A percentile compares a stretch with the other conserved stretches of the same genome.
phyloP scores from a whole-genome alignment of 2,888 invertebrate genomes.

The Neuroscelio doddi region DNA sequence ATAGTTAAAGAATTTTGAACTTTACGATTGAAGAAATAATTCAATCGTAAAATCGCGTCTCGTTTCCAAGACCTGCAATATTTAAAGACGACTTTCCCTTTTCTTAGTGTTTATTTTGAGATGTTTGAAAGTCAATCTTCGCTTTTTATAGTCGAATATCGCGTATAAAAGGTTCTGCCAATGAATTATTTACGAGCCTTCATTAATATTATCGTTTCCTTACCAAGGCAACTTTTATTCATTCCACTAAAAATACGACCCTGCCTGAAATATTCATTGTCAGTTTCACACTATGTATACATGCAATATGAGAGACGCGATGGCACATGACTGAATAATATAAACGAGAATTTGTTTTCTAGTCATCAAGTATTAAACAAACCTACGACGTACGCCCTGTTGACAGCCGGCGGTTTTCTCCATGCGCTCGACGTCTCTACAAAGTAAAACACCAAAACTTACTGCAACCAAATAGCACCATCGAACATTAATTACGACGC shows the following conservation, averaged over 20 bases:
- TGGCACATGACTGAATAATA: constrained; percentile 5
- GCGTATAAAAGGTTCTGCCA: background rate
- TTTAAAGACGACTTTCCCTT: background rate
- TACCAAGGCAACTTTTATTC: constrained; percentile 7
- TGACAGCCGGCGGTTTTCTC: constrained; percentile 61
- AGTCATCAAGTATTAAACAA: constrained; percentile 56
- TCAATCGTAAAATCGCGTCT: no score
- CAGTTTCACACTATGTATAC: background rate
- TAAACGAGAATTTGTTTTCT: constrained; percentile 5
- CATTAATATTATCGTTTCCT: background rate
- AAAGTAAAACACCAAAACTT: constrained; percentile 65
- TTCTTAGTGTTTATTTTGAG: background rate
- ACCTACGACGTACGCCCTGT: constrained; percentile 64
- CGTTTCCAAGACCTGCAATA: background rate
- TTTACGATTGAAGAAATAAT: background rate
- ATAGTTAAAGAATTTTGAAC: background rate
- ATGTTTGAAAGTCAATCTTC: background rate
- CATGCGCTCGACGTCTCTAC: constrained; percentile 65
- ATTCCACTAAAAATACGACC: constrained; percentile 4
- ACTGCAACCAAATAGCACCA: constrained; percentile 51
- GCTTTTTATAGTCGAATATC: constrained; percentile 1
- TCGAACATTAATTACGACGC: constrained; percentile 21
- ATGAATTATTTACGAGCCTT: background rate
- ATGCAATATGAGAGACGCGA: constrained; percentile 10
- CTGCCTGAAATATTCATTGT: constrained; percentile 6